Conservation (phyloP, 2,797 vertebrate species). For the Hoplostethus atlanticus region DNA sequence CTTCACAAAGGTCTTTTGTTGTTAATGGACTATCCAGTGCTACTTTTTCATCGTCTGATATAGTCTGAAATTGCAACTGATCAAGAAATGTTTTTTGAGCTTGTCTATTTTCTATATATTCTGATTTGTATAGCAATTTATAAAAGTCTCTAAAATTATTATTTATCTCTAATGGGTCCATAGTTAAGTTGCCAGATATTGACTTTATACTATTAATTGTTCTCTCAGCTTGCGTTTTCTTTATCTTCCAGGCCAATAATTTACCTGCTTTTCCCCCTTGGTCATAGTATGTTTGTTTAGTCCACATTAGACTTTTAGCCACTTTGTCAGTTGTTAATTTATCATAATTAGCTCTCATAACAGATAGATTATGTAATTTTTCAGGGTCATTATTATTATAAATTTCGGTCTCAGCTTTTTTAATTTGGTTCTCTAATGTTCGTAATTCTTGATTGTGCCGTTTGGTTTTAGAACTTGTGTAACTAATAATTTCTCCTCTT, state of each 20-base stretch:
- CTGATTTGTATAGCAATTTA: constrained; percentile 27
- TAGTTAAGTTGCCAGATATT: constrained; percentile 1
- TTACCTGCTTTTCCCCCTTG: constrained; percentile 39
- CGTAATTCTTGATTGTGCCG: constrained; percentile 9
- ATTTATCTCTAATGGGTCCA: constrained; percentile 24
- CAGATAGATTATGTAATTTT: too few species aligned
- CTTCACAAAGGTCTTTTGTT: not conserved
- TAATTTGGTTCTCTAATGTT: constrained; percentile 22
- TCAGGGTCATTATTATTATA: too few species aligned
- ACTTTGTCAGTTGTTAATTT: constrained; percentile 26
- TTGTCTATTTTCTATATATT: constrained; percentile 4
- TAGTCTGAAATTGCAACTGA: constrained; percentile 17
- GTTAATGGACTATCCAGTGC: constrained; percentile 1
- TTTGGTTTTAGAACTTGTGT: constrained; percentile 6
- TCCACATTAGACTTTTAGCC: constrained; percentile 19
- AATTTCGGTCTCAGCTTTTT: constrained; percentile 11
- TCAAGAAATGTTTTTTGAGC: constrained; percentile 7
- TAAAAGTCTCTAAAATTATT: constrained; percentile 27
- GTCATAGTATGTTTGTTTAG: constrained; percentile 27
- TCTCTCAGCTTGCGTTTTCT: constrained; percentile 34
- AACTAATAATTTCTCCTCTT: constrained; percentile 19
- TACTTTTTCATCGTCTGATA: constrained; percentile 17
- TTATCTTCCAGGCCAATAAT: constrained; percentile 31
- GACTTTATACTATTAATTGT: constrained; percentile 13
- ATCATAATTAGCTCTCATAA: too few species aligned